These are phyloP conservation scores for Magallana gigas DNA, from an alignment of 1,140 invertebrate genomes.

Conservation along the genomic window DNA sequence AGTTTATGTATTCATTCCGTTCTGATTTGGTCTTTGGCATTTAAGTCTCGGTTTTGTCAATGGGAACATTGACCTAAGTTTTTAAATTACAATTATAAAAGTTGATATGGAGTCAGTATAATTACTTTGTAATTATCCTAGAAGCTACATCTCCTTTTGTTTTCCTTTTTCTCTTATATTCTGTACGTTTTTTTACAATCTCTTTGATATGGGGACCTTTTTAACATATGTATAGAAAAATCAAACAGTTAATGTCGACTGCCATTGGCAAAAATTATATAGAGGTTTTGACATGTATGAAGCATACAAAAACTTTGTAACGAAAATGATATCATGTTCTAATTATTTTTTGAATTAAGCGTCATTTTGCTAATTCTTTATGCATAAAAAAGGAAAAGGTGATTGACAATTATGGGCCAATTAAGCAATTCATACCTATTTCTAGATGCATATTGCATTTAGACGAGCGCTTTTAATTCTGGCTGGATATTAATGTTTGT, in stretches of 20 bases:
- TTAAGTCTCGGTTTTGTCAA: no score
- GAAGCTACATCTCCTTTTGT: no score
- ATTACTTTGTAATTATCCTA: no score
- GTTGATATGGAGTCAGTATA: no score
- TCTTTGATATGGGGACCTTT: no score
- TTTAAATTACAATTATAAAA: no score
- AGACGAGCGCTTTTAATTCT: neutral
- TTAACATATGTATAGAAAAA: no score
- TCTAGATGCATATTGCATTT: neutral
- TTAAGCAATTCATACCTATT: neutral
- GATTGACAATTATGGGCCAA: slow-evolving; percentile 22
- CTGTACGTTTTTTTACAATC: no score
- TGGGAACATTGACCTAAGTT: no score
- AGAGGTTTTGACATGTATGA: neutral
- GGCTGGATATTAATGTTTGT: neutral
- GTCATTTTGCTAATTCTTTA: neutral
- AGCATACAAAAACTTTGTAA: neutral
- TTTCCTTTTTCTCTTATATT: no score
- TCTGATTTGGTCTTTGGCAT: no score
- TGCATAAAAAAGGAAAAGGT: neutral
- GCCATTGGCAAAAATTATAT: neutral
- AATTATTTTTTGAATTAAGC: neutral
- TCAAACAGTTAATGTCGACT: neutral
- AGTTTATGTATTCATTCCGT: no score
- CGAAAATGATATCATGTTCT: neutral